phyloP scores from a whole-genome alignment of 2,797 vertebrate genomes.

The Thalassophryne amazonica region DNA sequence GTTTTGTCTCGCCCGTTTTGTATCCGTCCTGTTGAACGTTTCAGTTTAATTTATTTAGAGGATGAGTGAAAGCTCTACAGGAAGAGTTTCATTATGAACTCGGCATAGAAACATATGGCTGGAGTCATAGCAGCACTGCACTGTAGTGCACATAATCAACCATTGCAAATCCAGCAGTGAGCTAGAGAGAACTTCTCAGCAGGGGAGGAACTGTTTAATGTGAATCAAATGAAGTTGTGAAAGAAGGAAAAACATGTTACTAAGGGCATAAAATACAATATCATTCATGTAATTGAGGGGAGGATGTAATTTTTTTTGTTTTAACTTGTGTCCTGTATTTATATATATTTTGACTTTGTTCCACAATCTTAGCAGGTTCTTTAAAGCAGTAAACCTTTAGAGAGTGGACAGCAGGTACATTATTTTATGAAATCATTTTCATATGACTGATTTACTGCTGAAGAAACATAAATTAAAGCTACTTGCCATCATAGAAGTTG shows the following conservation, averaged over 20 bases:
- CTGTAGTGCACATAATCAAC: slow-evolving; percentile 48
- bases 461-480: too few relatives aligned
- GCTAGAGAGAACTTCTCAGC: slow-evolving; percentile 39
- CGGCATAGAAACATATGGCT: slow-evolving; percentile 37
- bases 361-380: too few relatives aligned
- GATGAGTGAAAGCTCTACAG: slow-evolving; percentile 31
- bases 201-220: not conserved
- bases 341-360: too few relatives aligned
- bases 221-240: slow-evolving; percentile 12
- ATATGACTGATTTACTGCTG: too few relatives aligned
- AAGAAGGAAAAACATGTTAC: not conserved
- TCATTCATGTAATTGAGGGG: too few relatives aligned
- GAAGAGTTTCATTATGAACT: slow-evolving; percentile 32
- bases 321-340: not conserved
- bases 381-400: too few relatives aligned
- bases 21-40: slow-evolving; percentile 22
- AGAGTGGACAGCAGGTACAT: too few relatives aligned
- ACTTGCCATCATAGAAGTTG: too few relatives aligned
- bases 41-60: slow-evolving; percentile 40
- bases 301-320: too few relatives aligned
- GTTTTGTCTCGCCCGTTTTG: slow-evolving; percentile 29
- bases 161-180: slow-evolving; percentile 53
- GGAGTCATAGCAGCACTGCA: slow-evolving; percentile 25
- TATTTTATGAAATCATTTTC: too few relatives aligned
- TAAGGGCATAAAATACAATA: not conserved